Evolutionary conservation across 2,888 invertebrate genomes (phyloP), one percentile per base, ranked within the genome.

Genomic region (Ormyrus pomaceus): DNA sequence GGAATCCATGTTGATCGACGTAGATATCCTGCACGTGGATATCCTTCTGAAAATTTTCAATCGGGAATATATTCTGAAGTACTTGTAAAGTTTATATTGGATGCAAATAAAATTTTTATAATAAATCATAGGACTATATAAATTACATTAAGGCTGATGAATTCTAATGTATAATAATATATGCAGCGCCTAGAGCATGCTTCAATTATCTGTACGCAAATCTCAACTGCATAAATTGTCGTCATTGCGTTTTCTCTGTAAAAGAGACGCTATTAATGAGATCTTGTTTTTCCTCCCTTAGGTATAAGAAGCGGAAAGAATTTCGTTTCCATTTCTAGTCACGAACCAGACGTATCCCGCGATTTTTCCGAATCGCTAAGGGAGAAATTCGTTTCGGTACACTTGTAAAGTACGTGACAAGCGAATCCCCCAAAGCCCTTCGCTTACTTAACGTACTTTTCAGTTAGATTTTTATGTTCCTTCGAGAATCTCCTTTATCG

Each of bases 331-430:
- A 69, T 70, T 70, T 70, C 70, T 19, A 70, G 70, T 70, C 70
- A 70, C 70, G 70, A 70, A 59, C 48, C 7, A 19, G 59, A 59
- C 59, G 70, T 59, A 70, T 70, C 46, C 19, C 48, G 59, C 70
- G 70, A 70, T 70, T 70, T 70, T 70, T 70, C 59, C 59, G 70
- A 70, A 70, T 50, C 50, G 70, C 59, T 59, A 59, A 50, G 13
- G 19, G 70, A 50, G 48, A 70, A 59, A 50, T 70, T 70, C 59
- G 58, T 70, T 70, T 58, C 59, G 70, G 59, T 70, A 70, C 70
- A 59, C 70, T 70, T 70, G 58, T 5, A 59, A 48, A 50, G 46
- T 70, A 70, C 70, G 70, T 70, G 70, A 70, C 58, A 59, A 45
- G 59, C 58, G 19, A 50, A 59, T 50, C 48, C 10, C 51, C 19